Conservation (phyloP, 2,888 invertebrate species). For the Tetrapedia diversipes region DNA sequence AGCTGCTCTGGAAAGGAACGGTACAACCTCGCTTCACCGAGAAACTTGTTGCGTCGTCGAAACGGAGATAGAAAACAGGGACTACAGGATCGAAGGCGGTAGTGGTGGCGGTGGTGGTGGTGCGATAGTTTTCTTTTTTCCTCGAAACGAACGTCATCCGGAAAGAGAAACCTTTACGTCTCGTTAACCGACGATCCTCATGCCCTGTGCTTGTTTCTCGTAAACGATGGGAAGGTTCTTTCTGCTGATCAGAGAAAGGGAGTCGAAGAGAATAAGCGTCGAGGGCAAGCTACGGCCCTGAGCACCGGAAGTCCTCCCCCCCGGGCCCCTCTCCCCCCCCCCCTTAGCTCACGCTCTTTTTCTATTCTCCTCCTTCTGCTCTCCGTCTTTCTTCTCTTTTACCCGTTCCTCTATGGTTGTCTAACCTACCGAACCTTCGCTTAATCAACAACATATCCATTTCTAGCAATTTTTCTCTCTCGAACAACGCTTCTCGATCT, state of each 20-base stretch:
- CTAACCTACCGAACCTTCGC: conserved; percentile 39
- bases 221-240: conserved; percentile 46
- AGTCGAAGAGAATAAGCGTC: conserved; percentile 45
- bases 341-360: neutral
- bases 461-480: too few relatives aligned
- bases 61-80: neutral
- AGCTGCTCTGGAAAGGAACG: neutral
- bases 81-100: neutral
- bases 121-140: neutral
- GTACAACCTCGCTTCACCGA: neutral
- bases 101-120: too few relatives aligned
- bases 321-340: neutral
- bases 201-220: conserved; percentile 20
- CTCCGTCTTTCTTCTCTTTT: neutral
- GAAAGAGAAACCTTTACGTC: conserved; percentile 20
- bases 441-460: conserved; percentile 26
- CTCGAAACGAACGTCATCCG: conserved; percentile 1
- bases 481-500: too few relatives aligned
- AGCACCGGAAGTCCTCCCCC: conserved; percentile 64
- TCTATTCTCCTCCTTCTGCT: neutral
- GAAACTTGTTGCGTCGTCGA: conserved; percentile 3
- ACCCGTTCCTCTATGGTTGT: conserved; percentile 1
- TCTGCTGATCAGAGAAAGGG: conserved; percentile 55
- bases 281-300: conserved; percentile 65
- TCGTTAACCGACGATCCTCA: conserved; percentile 21